Conservation (phyloP, 2,113 vertebrate genomes). For the Perca flavescens region DNA sequence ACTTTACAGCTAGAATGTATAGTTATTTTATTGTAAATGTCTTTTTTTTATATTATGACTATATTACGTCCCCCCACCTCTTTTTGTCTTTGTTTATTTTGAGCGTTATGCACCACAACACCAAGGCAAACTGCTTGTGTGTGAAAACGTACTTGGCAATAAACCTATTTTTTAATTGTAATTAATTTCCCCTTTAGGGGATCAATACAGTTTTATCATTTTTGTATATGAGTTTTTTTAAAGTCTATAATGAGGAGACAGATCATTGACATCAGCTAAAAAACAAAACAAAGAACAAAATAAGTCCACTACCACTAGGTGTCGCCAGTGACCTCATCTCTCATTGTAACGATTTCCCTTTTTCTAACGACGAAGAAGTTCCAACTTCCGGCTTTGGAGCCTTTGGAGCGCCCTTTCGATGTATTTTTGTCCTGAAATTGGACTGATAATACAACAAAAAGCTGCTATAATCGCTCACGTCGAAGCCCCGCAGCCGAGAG, state of each 20-base stretch:
- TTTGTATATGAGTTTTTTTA: no score
- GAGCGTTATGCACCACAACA: no score
- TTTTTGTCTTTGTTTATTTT: no score
- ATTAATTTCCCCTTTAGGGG: no score
- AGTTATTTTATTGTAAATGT: no score
- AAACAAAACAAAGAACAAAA: neutral
- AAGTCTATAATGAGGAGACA: neutral
- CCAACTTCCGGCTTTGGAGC: constrained; percentile 58
- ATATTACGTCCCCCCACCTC: no score
- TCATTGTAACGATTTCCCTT: neutral
- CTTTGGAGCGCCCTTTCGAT: constrained; percentile 28
- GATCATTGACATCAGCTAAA: neutral
- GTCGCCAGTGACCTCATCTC: constrained; percentile 30
- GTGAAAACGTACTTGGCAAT: no score
- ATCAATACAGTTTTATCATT: no score
- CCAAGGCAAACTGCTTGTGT: no score
- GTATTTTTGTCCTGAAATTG: constrained; percentile 42
- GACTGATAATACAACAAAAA: constrained; percentile 19
- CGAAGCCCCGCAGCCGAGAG: neutral
- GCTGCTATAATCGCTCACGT: neutral
- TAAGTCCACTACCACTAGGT: constrained; percentile 31
- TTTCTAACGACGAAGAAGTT: constrained; percentile 56
- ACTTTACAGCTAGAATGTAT: no score
- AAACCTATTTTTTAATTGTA: no score
- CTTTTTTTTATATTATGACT: no score